Conservation (phyloP, 2,888 invertebrate species). For the Pterobdella sp. region DNA sequence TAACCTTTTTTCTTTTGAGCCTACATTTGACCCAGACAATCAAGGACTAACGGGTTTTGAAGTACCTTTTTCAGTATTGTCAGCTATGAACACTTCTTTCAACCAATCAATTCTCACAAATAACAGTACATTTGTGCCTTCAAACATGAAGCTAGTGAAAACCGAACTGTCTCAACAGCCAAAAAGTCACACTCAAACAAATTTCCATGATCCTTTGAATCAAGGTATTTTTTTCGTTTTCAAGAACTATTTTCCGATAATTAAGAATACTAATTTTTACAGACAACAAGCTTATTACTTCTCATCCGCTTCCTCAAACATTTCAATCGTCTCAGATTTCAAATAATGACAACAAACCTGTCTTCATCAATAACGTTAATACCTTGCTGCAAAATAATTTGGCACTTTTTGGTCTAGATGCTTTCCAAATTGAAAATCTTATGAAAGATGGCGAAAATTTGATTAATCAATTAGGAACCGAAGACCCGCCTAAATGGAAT, state of each 20-base stretch:
- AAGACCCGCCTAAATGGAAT: background rate
- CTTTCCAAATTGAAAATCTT: constrained; percentile 15
- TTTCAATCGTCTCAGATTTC: background rate
- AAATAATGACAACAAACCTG: background rate
- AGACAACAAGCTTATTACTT: background rate
- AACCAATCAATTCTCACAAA: background rate
- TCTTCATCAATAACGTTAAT: constrained; percentile 6
- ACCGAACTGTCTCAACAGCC: background rate
- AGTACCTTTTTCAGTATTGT: background rate
- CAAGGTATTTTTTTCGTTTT: background rate
- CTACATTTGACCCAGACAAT: background rate
- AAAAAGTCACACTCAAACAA: background rate
- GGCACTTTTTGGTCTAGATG: background rate
- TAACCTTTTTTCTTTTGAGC: constrained; percentile 3
- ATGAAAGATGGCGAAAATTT: constrained; percentile 17
- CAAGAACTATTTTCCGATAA: background rate
- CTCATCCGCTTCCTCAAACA: too few relatives aligned
- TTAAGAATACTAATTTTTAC: background rate
- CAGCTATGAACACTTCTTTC: background rate
- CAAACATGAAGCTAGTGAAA: background rate
- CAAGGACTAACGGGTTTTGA: constrained; percentile 6
- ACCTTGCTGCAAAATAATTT: background rate
- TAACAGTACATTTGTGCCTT: constrained; percentile 5
- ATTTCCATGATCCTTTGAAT: background rate
- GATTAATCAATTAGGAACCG: constrained; percentile 15